Evolutionary conservation across 2,888 invertebrate genomes (phyloP), one percentile per base, ranked within the genome.

Genomic region (Tineola bisselliella): DNA sequence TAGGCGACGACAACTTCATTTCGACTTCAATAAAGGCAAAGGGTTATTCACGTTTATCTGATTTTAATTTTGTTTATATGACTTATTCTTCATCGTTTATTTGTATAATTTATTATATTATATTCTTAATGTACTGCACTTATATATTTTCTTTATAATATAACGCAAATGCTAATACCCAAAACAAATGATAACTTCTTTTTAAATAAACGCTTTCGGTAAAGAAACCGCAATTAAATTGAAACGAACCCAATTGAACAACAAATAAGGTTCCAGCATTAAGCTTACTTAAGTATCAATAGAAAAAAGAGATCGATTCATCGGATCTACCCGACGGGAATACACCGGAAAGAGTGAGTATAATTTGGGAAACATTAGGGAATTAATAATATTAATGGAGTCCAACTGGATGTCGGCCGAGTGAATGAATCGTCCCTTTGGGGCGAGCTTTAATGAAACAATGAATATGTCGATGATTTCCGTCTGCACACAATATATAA

Each of bases 301-400:
- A 25, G 38, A n/a, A 38, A 38, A 38, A 38, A 38, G 38, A 12
- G 38, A 38, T 38, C 38, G 10, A 38, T 38, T 38, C 38, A 10
- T 38, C 38, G 11, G 38, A 38, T 38, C n/a, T n/a, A 6, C 38
- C 38, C 38, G 10, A 10, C 38, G 38, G 38, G 38, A 38, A 38
- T 38, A 38, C 38, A 38, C 48, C 15, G 48, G 17, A 48, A 54
- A 25, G 54, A 54, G 54, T 54, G 62, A 62, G 65, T 64, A 67
- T 67, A 70, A 71, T 73, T 70, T 67, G 63, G 63, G 57, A 65
- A 62, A 68, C 69, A 69, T 72, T 69, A 70, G 62, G 59, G 66
- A 68, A 73, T 71, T 72, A 72, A 71, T 70, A 69, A 64, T 61
- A 66, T 64, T 69, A 70, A 70, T 71, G 68, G 69, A 66, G 66